Evolutionary conservation across 2,888 invertebrate species (phyloP), one percentile per base, ranked within the genome.

Genomic region (Melanchra persicariae): DNA sequence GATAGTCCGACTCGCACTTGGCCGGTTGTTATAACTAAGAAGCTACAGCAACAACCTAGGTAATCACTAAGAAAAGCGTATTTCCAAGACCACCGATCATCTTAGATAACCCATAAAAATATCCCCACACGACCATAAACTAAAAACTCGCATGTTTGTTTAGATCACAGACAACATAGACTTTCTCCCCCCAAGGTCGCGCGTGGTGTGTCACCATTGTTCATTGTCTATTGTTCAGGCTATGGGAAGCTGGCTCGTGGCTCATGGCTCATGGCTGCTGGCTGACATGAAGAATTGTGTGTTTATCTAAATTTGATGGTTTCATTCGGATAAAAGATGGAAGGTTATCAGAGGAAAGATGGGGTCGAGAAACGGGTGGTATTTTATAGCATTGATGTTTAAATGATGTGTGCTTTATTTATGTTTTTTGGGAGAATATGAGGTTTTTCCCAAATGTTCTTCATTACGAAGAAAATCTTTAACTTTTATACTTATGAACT

Each of bases 141-240:
- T 40, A 49, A 22, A 59, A 59, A 64, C 30, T 51, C 61, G 22
- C 60, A 70, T 77, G 40, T 57, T 71, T 81, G 60, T 71, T 70
- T 58, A 65, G 55, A 83, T 65, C 58, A 62, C 7, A 62, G 58
- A 51, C 10, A 19, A 26, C 58, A 51, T 70, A 67, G 72, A 86
- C 88, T 87, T 87, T 88, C 87, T 82, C 85, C 69, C 26, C 8
- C 57, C 87, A 88, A 87, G 88, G 87, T 87, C 87, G 82, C 67
- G 70, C 58, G 62, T 58, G 52, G 64, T 79, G 52, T 86, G 81
- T 71, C 82, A 69, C 80, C 55, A 86, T 87, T 87, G 88, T 87
- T 74, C 78, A 87, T 87, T 87, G 87, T 87, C 24, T 66, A 87
- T 87, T 85, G 87, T 86, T 77, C 59, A n/a, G n/a, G n/a, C 60